Percentiles rank a stretch among this genome's conserved stretches.
phyloP scores from a whole-genome alignment of 2,888 invertebrate genomes.

The Drosophila dives region DNA sequence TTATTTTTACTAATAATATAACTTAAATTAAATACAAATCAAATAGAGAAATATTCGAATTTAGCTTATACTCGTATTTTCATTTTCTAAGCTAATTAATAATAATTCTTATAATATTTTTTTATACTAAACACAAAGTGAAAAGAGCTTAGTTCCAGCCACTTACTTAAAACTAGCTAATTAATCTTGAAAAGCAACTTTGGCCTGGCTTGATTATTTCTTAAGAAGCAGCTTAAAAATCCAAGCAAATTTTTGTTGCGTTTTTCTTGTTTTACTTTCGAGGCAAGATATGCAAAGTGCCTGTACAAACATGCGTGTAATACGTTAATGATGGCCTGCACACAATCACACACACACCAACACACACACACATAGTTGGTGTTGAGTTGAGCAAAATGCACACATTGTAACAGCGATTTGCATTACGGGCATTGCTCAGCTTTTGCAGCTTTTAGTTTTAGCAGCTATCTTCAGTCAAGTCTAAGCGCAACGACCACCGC shows the following conservation, averaged over 20 bases:
- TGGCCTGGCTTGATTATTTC: slow-evolving; percentile 31
- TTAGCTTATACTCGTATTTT: neutral
- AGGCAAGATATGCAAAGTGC: slow-evolving; percentile 62
- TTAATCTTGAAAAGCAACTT: neutral
- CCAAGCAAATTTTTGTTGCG: neutral
- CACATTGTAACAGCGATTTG: slow-evolving; percentile 73
- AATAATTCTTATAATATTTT: neutral
- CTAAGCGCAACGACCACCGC: slow-evolving; percentile 30
- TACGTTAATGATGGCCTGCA: slow-evolving; percentile 69
- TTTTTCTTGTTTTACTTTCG: slow-evolving; percentile 1
- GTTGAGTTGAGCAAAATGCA: slow-evolving; percentile 34
- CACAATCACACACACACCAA: slow-evolving; percentile 3
- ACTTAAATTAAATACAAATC: neutral
- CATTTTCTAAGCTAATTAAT: neutral
- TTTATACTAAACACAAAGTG: neutral
- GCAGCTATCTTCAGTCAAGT: slow-evolving; percentile 51
- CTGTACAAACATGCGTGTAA: slow-evolving; percentile 71
- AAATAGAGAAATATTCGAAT: neutral
- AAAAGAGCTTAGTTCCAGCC: neutral
- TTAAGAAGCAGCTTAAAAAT: slow-evolving; percentile 34
- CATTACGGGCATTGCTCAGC: slow-evolving; percentile 72
- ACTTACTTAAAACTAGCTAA: neutral
- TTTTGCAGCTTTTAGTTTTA: slow-evolving; percentile 40
- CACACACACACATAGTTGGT: slow-evolving; percentile 7
- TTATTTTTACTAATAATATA: neutral